Percentiles rank a stretch among this genome's conserved stretches.
These are phyloP conservation scores for Ctenochaetus hawaiiensis DNA, from an alignment of 2,797 vertebrate genomes.

Conservation along the genomic window DNA sequence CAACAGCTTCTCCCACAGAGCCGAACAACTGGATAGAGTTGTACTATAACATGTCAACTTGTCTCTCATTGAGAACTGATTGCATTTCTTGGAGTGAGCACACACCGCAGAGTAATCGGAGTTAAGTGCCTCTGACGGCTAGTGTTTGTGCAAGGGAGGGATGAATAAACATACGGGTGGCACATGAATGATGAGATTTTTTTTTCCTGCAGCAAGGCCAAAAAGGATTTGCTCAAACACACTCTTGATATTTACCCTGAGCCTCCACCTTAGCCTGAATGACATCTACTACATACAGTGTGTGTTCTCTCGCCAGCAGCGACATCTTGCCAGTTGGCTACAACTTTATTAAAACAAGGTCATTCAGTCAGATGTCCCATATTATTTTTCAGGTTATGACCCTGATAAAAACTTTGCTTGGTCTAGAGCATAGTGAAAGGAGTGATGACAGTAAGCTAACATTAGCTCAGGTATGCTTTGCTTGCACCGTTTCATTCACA, in stretches of 20 bases:
- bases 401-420: conserved; percentile 14
- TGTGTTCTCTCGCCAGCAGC: conserved; percentile 13
- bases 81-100: conserved; percentile 33
- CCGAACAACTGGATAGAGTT: conserved; percentile 49
- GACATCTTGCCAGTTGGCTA: conserved; percentile 21
- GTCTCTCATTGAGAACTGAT: conserved; percentile 30
- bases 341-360: conserved; percentile 20
- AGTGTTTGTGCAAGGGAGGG: conserved; percentile 63
- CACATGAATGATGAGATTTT: conserved; percentile 48
- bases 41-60: conserved; percentile 33
- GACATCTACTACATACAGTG: background rate
- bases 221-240: conserved; percentile 25
- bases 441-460: conserved; percentile 12
- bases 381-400: conserved; percentile 38
- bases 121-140: conserved; percentile 53
- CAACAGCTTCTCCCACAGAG: conserved; percentile 23
- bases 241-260: conserved; percentile 32
- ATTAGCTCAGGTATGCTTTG: background rate
- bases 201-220: conserved; percentile 20
- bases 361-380: conserved; percentile 26
- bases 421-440: background rate
- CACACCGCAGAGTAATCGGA: conserved; percentile 46
- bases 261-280: conserved; percentile 20
- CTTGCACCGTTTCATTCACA: too few relatives aligned
- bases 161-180: conserved; percentile 57